A percentile compares a stretch with the other conserved stretches of the same genome.
phyloP scores from a whole-genome alignment of 2,888 invertebrate genomes.

The Plusia festucae region DNA sequence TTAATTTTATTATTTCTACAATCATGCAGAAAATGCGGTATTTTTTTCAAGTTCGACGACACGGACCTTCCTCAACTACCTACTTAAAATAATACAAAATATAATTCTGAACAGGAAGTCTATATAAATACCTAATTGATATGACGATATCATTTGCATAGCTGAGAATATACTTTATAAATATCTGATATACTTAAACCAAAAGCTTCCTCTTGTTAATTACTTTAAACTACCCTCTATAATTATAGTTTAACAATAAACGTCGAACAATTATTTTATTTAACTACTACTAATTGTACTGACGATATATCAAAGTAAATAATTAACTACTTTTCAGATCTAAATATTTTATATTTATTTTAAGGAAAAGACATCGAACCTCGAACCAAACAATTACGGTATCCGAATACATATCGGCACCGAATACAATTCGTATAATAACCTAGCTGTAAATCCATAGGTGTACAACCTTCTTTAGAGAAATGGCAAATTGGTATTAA shows the following conservation, averaged over 20 bases:
- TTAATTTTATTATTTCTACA: neutral
- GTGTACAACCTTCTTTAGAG: slow-evolving; percentile 22
- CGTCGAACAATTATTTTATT: neutral
- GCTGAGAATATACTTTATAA: slow-evolving; percentile 24
- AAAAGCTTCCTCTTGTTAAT: slow-evolving; percentile 41
- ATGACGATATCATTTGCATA: slow-evolving; percentile 38
- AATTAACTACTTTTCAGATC: neutral
- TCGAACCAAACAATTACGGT: neutral
- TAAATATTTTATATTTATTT: neutral
- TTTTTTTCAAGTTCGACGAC: slow-evolving; percentile 28
- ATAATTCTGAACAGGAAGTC: slow-evolving; percentile 38
- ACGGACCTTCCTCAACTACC: slow-evolving; percentile 53
- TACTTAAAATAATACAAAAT: slow-evolving; percentile 23
- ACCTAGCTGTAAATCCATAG: slow-evolving; percentile 17
- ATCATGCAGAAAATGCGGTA: neutral
- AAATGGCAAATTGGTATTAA: slow-evolving; percentile 39
- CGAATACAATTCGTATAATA: slow-evolving; percentile 17
- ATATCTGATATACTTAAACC: slow-evolving; percentile 23
- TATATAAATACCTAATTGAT: slow-evolving; percentile 34
- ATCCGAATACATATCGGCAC: neutral
- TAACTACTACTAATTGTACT: neutral
- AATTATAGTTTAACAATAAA: slow-evolving; percentile 14
- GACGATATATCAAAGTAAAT: neutral
- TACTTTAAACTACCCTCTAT: slow-evolving; percentile 23
- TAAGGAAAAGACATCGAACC: neutral